Evolutionary conservation across 2,888 invertebrate genomes (phyloP).

Genomic region (Dicycla oo): DNA sequence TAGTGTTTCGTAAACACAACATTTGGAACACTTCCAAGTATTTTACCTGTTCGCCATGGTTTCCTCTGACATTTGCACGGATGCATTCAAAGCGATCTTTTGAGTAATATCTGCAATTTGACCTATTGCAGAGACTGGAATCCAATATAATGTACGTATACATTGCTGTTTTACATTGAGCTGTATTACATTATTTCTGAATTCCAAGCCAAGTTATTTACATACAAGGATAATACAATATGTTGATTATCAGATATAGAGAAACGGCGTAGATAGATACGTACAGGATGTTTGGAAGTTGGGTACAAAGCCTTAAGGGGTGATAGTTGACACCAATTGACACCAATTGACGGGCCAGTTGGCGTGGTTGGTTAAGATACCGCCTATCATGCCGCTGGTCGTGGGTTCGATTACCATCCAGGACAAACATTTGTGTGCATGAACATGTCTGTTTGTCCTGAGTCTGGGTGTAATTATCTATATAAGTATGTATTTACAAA

Average conservation of each 20-base stretch:
- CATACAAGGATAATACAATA: constrained; percentile 20
- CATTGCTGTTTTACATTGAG: constrained; percentile 32
- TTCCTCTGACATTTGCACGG: constrained; percentile 51
- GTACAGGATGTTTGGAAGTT: too few species aligned
- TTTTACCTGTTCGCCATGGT: constrained; percentile 39
- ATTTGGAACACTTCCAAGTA: constrained; percentile 61
- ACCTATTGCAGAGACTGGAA: constrained; percentile 59
- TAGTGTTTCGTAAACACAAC: constrained; percentile 54
- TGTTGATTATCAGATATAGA: constrained; percentile 14
- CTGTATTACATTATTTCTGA: constrained; percentile 35
- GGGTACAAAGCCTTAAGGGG: too few species aligned
- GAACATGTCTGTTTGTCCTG: too few species aligned
- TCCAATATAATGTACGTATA: constrained; percentile 47
- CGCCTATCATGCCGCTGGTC: too few species aligned
- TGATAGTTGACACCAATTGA: too few species aligned
- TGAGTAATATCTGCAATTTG: constrained; percentile 53
- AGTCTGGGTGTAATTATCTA: too few species aligned
- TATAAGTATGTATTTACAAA: too few species aligned
- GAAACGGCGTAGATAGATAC: constrained; percentile 12
- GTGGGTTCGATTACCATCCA: too few species aligned
- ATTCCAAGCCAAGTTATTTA: constrained; percentile 37
- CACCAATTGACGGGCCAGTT: too few species aligned
- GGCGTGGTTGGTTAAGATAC: too few species aligned
- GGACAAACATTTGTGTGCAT: too few species aligned
- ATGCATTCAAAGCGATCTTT: constrained; percentile 51